Conservation (phyloP, 2,888 invertebrate species). For the Xanthorhoe spadicearia region DNA sequence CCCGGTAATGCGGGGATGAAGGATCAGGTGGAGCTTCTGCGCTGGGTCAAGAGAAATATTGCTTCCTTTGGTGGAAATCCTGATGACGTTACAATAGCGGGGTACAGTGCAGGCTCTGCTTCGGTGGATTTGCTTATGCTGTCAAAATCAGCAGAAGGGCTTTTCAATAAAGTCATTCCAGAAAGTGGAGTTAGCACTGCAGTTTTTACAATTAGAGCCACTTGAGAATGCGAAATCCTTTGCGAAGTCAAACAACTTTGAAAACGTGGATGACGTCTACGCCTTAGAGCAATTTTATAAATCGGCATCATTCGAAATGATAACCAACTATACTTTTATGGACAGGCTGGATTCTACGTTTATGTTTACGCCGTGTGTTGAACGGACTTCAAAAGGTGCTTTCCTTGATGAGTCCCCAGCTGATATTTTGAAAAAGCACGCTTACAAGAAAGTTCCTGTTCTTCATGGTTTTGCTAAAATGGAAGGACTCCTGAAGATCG, state of each 20-base stretch:
- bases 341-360: constrained; percentile 36
- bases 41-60: constrained; percentile 64
- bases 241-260: constrained; percentile 53
- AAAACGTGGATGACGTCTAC: constrained; percentile 51
- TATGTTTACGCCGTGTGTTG: constrained; percentile 50
- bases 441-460: constrained; percentile 55
- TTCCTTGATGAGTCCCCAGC: constrained; percentile 57
- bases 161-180: constrained; percentile 62
- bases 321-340: constrained; percentile 40
- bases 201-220: constrained; percentile 58
- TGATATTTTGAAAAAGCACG: constrained; percentile 52
- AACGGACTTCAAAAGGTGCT: constrained; percentile 41
- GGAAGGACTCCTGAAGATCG: constrained; percentile 58
- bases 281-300: constrained; percentile 63
- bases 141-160: constrained; percentile 56
- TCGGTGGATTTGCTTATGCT: constrained; percentile 61
- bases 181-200: constrained; percentile 59
- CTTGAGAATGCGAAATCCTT: constrained; percentile 57
- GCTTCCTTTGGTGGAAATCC: constrained; percentile 66
- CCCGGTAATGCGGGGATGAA: constrained; percentile 73
- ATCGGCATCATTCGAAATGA: constrained; percentile 47
- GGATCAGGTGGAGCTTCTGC: constrained; percentile 64
- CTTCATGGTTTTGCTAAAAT: constrained; percentile 62
- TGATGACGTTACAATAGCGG: constrained; percentile 62
- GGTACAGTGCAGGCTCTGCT: constrained; percentile 63